Percentiles rank a stretch among this genome's conserved stretches.
These are phyloP conservation scores for Anthopleura sola DNA, from an alignment of 64 coral and sea anemone species.

Conservation along the genomic window DNA sequence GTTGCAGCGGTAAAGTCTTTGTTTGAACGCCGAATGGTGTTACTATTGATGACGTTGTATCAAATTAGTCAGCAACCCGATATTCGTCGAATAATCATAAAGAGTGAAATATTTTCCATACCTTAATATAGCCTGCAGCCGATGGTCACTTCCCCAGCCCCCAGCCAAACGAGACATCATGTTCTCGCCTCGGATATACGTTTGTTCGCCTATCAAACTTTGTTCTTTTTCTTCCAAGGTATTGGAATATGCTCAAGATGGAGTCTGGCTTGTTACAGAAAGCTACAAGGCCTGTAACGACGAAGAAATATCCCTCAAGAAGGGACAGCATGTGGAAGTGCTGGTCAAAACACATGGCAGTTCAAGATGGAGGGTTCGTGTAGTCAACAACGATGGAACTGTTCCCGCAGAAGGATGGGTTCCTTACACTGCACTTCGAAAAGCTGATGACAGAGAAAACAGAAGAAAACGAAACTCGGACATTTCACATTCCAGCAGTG, in stretches of 20 bases:
- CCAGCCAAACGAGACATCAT: not conserved
- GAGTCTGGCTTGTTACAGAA: slow-evolving; percentile 84
- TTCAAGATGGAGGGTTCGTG: slow-evolving; percentile 86
- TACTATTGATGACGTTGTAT: not conserved
- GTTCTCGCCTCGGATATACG: slow-evolving; percentile 66
- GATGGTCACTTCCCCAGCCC: not conserved
- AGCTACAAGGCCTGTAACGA: slow-evolving; percentile 80
- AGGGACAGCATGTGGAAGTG: slow-evolving; percentile 90
- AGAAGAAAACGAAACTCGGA: slow-evolving; percentile 83
- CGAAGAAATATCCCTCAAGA: slow-evolving; percentile 91
- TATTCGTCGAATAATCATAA: not conserved
- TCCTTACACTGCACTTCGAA: slow-evolving; percentile 68
- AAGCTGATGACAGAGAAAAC: slow-evolving; percentile 63
- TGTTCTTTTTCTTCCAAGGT: slow-evolving; percentile 71
- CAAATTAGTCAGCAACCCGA: not conserved
- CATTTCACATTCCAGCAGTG: slow-evolving; percentile 91
- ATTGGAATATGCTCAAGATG: slow-evolving; percentile 61
- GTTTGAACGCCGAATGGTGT: slow-evolving; percentile 1
- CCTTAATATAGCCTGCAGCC: not conserved
- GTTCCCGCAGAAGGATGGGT: slow-evolving; percentile 81
- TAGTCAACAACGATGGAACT: slow-evolving; percentile 69
- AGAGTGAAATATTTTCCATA: not conserved
- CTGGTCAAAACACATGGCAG: slow-evolving; percentile 88
- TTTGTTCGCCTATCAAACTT: slow-evolving; percentile 69
- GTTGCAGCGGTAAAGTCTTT: not conserved